Conservation (phyloP, 2,888 invertebrate genomes). For the Gerris lacustris region DNA sequence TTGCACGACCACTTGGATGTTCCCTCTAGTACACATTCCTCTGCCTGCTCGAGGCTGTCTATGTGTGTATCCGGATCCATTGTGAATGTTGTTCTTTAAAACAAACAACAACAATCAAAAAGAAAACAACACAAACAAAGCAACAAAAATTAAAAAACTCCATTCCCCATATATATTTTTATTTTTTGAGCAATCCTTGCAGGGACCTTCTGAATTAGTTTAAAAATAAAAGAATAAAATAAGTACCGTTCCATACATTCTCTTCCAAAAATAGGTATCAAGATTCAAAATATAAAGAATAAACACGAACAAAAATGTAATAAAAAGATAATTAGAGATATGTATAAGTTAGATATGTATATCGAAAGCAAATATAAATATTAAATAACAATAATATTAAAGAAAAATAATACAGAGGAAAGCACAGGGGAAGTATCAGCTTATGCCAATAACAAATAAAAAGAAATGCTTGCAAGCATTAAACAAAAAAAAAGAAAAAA, state of each 20-base stretch:
- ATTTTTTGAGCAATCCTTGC: no score
- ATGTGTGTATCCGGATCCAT: conserved; percentile 96
- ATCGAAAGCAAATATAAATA: neutral
- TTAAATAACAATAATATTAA: conserved; percentile 6
- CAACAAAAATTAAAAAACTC: conserved; percentile 6
- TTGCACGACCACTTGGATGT: conserved; percentile 99
- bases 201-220: no score
- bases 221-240: no score
- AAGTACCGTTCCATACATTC: neutral
- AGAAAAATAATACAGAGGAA: neutral
- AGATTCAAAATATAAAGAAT: no score
- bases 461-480: neutral
- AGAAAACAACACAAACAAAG: conserved; percentile 16
- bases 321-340: neutral
- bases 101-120: conserved; percentile 36
- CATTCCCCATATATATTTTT: neutral
- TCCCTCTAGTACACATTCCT: conserved; percentile 95
- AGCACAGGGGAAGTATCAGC: neutral
- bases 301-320: conserved; percentile 1
- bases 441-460: no score
- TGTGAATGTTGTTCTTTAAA: conserved; percentile 84
- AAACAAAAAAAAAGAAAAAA: conserved; percentile 8
- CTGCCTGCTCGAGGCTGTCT: conserved; percentile 94
- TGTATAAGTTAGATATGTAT: no score
- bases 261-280: neutral